Conservation (phyloP, 2,113 vertebrate genomes). For the Lynx canadensis region DNA sequence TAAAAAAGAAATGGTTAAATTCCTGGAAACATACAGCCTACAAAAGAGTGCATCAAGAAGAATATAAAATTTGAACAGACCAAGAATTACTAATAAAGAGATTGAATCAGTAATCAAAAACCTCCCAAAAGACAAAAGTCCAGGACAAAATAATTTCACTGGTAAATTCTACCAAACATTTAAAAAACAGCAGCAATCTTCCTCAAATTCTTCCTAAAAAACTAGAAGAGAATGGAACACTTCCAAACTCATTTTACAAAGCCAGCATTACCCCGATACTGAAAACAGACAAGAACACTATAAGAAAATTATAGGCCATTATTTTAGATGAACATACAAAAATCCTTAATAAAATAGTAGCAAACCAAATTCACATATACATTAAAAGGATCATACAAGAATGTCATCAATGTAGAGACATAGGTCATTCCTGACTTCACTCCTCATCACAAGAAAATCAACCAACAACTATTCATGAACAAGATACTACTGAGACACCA, state of each 20-base stretch:
- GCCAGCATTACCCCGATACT: not conserved
- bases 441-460: not conserved
- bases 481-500: not conserved
- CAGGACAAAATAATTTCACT: not conserved
- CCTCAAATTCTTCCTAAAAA: not conserved
- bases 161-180: not conserved
- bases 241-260: not conserved
- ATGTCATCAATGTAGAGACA: not conserved
- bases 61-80: not conserved
- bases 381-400: not conserved
- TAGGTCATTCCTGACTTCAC: not conserved
- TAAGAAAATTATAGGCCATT: not conserved
- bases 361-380: not conserved
- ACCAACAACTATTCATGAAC: not conserved
- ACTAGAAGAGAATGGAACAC: not conserved
- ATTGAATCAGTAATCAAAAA: not conserved
- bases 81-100: not conserved
- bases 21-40: not conserved
- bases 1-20: not conserved
- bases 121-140: not conserved
- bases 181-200: not conserved
- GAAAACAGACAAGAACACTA: not conserved
- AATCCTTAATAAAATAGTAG: not conserved
- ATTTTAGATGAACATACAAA: not conserved
- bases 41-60: not conserved